These are phyloP conservation scores for Hyles lineata DNA, from an alignment of 2,888 invertebrate species.

Conservation along the genomic window DNA sequence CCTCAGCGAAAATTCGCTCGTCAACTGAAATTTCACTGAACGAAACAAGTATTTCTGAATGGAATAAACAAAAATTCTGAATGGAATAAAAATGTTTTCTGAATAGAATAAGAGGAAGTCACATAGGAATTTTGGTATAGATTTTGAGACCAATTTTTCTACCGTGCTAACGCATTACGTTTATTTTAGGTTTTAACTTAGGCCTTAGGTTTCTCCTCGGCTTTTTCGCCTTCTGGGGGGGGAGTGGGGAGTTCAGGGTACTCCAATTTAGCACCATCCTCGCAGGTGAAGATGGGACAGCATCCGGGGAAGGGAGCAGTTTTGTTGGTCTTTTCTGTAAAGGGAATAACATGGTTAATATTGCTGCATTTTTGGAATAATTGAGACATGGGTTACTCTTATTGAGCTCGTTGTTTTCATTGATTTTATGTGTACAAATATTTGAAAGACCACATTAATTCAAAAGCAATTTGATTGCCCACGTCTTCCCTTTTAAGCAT, in stretches of 20 bases:
- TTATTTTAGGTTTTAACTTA: conserved; percentile 17
- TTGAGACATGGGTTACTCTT: no score
- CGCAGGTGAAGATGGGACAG: conserved; percentile 94
- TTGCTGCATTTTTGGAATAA: no score
- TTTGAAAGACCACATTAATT: no score
- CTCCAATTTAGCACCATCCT: conserved; percentile 92
- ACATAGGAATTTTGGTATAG: conserved; percentile 19
- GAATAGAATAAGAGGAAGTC: conserved; percentile 1
- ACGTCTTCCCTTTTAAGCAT: no score
- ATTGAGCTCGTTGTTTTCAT: no score
- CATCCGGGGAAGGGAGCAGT: conserved; percentile 94
- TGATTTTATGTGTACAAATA: no score
- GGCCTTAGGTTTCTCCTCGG: conserved; percentile 64
- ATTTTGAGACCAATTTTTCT: conserved; percentile 26
- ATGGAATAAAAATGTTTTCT: not conserved
- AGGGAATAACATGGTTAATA: conserved; percentile 31
- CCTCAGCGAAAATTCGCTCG: conserved; percentile 7
- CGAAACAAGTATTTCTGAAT: not conserved
- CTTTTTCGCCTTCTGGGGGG: conserved; percentile 69
- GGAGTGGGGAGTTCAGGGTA: conserved; percentile 90
- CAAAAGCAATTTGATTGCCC: no score
- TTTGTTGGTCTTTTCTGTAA: conserved; percentile 93
- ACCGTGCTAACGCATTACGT: conserved; percentile 18
- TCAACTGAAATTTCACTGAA: conserved; percentile 1
- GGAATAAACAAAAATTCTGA: not conserved